A percentile compares a stretch with the other conserved stretches of the same genome.
Conservation (phyloP, 2,797 vertebrate genomes). For the Paguma larvata region DNA sequence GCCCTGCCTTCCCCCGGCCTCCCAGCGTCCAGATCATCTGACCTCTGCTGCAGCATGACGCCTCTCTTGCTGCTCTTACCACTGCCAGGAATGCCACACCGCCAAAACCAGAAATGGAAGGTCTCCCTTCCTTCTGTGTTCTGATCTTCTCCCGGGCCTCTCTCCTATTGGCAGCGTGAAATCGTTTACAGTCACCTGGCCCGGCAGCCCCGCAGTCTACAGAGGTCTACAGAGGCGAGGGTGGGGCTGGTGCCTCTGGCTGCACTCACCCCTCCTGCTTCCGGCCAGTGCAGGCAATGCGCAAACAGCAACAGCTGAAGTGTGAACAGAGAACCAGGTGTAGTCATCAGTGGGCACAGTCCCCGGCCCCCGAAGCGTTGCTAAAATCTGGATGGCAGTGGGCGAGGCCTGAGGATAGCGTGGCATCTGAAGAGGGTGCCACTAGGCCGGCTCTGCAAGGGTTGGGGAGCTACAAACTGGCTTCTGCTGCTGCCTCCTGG, state of each 20-base stretch:
- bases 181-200: background rate
- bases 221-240: background rate
- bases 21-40: background rate
- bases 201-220: background rate
- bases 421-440: background rate
- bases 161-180: background rate
- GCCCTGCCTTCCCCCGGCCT: background rate
- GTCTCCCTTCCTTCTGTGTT: background rate
- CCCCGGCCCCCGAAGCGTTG: background rate
- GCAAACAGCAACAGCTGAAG: background rate
- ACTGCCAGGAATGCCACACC: background rate
- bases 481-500: background rate
- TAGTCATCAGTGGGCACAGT: background rate
- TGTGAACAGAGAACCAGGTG: background rate
- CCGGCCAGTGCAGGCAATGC: no score
- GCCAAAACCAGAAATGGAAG: background rate
- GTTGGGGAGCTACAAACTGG: background rate
- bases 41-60: background rate
- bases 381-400: background rate
- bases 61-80: background rate
- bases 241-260: background rate
- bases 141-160: background rate
- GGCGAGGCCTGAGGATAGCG: background rate
- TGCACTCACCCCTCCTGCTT: background rate
- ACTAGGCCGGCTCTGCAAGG: background rate